Percentiles rank a stretch among this genome's conserved stretches.
Evolutionary conservation across 2,797 vertebrate genomes (phyloP).

Genomic region (Glyptemys insculpta): DNA sequence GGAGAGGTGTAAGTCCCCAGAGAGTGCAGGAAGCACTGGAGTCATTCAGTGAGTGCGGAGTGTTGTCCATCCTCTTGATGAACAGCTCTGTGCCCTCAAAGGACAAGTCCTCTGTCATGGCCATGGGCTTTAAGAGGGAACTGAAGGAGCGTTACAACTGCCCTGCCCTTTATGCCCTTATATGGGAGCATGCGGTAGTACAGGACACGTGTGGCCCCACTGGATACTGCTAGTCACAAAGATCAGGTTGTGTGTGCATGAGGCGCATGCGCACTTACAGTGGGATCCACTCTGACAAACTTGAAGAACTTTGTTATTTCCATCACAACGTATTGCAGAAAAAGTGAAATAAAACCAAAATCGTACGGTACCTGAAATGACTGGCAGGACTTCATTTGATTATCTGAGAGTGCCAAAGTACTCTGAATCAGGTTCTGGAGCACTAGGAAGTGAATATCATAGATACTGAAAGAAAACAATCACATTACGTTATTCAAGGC

Average conservation of each 20-base stretch:
- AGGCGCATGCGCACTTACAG: background rate
- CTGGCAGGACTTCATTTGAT: constrained; percentile 92
- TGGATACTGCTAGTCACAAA: background rate
- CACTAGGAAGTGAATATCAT: constrained; percentile 92
- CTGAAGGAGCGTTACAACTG: background rate
- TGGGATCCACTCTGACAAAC: background rate
- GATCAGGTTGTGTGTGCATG: background rate
- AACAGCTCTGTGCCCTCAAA: background rate
- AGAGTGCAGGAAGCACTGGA: background rate
- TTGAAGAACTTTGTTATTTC: background rate
- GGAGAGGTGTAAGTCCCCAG: background rate
- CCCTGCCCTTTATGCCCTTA: background rate
- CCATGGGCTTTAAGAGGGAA: background rate
- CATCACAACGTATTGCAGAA: background rate
- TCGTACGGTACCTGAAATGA: constrained; percentile 90
- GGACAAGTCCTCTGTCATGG: background rate
- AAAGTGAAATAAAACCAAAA: background rate
- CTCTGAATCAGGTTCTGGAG: constrained; percentile 96
- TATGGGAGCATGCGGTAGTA: background rate
- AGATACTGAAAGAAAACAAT: constrained; percentile 79
- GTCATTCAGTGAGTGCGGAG: background rate
- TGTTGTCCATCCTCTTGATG: background rate
- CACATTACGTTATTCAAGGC: background rate
- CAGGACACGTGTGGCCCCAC: background rate
- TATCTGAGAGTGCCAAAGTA: constrained; percentile 92